Evolutionary conservation across 2,797 vertebrate species (phyloP), one percentile per base, ranked within the genome.

Genomic region (Emys orbicularis): DNA sequence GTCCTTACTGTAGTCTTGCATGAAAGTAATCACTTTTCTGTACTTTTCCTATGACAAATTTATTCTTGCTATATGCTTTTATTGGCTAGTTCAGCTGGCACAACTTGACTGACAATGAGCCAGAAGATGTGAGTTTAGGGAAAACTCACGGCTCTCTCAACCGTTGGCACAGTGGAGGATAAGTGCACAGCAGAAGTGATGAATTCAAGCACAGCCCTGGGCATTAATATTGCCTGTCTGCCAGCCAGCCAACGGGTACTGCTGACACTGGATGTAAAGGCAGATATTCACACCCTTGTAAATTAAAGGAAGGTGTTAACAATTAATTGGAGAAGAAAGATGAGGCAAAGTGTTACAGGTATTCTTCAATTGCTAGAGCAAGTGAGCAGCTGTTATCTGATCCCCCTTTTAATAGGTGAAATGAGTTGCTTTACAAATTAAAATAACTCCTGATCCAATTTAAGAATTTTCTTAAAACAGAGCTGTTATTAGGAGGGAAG

Each of bases 21-120:
- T 89, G 77, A 98, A 98, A 98, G 96, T 96, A 97, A 98, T 97
- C 95, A 74, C 90, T 97, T 97, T 97, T 98, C 97, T 98, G 97
- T 98, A 98, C 97, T 98, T 98, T 98, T 97, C 97, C 98, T 98
- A 97, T 97, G 97, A 98, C 97, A 98, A 98, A 98, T 98, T 98
- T 98, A 98, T 98, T 98, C 98, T 98, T 97, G 97, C 98, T 98
- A 98, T 98, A 98, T 98, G 98, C 98, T 98, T 98, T 98, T 98
- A 97, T 98, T 98, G 98, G 98, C 98, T 93, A 95, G 95, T 90
- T 86, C 91, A 96, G 96, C 77, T 98, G 98, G 98, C 97, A 97
- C 94, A 91, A 94, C 91, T 96, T 93, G 97, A 87, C 97, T 98
- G 98, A 98, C 96, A 97, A 97, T 96, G 79, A 98, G 98, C 98